These are phyloP conservation scores for Abscondita cerata DNA, from an alignment of 2,888 invertebrate genomes.

Conservation along the genomic window DNA sequence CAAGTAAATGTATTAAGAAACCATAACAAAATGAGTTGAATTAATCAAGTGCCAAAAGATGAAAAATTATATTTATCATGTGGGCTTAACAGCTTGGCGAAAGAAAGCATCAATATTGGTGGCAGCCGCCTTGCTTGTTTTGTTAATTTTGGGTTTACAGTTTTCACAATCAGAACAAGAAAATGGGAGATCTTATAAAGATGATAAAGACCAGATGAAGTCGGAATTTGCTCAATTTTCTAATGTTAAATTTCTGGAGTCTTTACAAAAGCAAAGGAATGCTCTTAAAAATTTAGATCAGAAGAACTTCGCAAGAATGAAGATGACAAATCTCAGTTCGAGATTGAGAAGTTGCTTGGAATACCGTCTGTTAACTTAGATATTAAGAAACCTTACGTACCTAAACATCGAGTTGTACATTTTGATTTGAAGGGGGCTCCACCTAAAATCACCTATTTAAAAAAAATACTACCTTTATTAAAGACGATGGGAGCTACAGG, in stretches of 20 bases:
- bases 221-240: constrained; percentile 32
- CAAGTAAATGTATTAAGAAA: not conserved
- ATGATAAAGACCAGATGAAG: constrained; percentile 32
- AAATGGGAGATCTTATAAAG: constrained; percentile 36
- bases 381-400: constrained; percentile 58
- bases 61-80: constrained; percentile 55
- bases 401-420: constrained; percentile 69
- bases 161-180: constrained; percentile 49
- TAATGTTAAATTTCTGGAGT: constrained; percentile 36
- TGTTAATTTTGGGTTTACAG: constrained; percentile 60
- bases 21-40: constrained; percentile 17
- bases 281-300: constrained; percentile 39
- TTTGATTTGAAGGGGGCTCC: constrained; percentile 82
- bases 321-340: constrained; percentile 41
- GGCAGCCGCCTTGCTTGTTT: constrained; percentile 52
- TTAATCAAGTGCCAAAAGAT: constrained; percentile 33
- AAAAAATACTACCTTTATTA: constrained; percentile 65
- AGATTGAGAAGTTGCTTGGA: constrained; percentile 56
- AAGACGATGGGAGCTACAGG: constrained; percentile 75
- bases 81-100: constrained; percentile 60
- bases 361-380: constrained; percentile 58
- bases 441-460: constrained; percentile 67
- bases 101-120: constrained; percentile 60
- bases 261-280: constrained; percentile 22
- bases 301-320: constrained; percentile 41